These are phyloP conservation scores for Hipparchia semele DNA, from an alignment of 2,888 invertebrate species.

Conservation along the genomic window DNA sequence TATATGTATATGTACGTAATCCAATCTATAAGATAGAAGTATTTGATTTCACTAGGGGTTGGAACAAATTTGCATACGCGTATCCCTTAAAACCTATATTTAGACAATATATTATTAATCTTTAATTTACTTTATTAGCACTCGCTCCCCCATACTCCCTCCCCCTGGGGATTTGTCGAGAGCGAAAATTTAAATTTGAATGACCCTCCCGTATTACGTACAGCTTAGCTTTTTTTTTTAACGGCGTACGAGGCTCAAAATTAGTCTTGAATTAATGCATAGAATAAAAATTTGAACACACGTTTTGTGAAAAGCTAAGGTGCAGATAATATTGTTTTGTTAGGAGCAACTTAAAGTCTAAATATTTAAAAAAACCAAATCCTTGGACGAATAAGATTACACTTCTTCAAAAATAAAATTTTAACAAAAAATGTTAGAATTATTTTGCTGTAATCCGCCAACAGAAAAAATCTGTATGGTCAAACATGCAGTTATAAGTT, in stretches of 20 bases:
- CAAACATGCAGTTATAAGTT: too few relatives aligned
- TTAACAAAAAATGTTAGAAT: too few relatives aligned
- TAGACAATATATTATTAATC: constrained; percentile 82
- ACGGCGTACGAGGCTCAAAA: constrained; percentile 29
- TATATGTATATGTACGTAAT: constrained; percentile 36
- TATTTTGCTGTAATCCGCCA: too few relatives aligned
- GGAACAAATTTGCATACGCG: constrained; percentile 66
- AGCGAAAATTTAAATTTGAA: constrained; percentile 81
- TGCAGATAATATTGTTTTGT: not conserved
- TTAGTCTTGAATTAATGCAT: constrained; percentile 26
- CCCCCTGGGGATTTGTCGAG: constrained; percentile 70
- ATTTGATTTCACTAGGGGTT: constrained; percentile 59
- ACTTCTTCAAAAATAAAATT: too few relatives aligned
- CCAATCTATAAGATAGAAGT: constrained; percentile 48
- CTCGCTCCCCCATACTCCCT: constrained; percentile 69
- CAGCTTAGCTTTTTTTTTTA: constrained; percentile 53
- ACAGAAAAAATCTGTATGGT: too few relatives aligned
- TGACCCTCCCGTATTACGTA: constrained; percentile 65
- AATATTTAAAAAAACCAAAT: too few relatives aligned
- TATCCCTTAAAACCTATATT: constrained; percentile 72
- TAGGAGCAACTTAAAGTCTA: too few relatives aligned
- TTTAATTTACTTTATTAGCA: constrained; percentile 83
- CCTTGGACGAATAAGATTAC: too few relatives aligned
- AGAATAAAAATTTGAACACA: constrained; percentile 18
- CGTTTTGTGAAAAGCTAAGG: constrained; percentile 26